Evolutionary conservation across 2,888 invertebrate genomes (phyloP).

Genomic region (Melinaea marsaeus): DNA sequence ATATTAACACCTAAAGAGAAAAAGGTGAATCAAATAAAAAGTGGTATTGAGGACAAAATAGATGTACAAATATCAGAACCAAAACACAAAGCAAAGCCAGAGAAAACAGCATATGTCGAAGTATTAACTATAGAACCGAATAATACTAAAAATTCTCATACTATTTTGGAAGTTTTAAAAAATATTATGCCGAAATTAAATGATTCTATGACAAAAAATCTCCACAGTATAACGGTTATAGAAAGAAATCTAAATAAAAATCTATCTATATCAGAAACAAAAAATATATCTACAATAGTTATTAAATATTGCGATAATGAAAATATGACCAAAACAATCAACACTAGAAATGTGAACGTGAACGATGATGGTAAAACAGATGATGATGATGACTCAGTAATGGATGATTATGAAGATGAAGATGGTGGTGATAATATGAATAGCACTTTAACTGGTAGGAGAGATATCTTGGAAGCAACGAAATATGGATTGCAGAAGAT

Average conservation of each 20-base stretch:
- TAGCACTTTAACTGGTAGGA: constrained; percentile 45
- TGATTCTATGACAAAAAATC: constrained; percentile 57
- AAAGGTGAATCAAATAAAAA: constrained; percentile 48
- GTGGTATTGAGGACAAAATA: constrained; percentile 57
- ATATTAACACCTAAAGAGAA: constrained; percentile 48
- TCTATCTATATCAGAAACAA: constrained; percentile 57
- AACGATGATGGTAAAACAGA: constrained; percentile 31
- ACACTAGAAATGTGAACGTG: constrained; percentile 20
- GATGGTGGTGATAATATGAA: constrained; percentile 35
- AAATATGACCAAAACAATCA: constrained; percentile 27
- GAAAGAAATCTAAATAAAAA: constrained; percentile 64
- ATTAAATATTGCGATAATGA: constrained; percentile 66
- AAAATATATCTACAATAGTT: constrained; percentile 67
- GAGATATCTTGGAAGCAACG: constrained; percentile 81
- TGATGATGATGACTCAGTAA: constrained; percentile 31
- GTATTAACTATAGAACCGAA: constrained; percentile 67
- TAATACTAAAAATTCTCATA: constrained; percentile 51
- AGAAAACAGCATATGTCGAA: constrained; percentile 58
- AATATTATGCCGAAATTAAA: constrained; percentile 71
- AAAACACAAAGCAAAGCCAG: constrained; percentile 28
- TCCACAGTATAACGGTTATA: constrained; percentile 69
- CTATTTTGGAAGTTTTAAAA: constrained; percentile 66
- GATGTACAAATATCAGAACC: constrained; percentile 38
- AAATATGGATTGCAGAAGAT: constrained; percentile 82
- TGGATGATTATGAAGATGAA: constrained; percentile 33